phyloP scores from a whole-genome alignment of 2,888 invertebrate species.

The Heliconius erato region DNA sequence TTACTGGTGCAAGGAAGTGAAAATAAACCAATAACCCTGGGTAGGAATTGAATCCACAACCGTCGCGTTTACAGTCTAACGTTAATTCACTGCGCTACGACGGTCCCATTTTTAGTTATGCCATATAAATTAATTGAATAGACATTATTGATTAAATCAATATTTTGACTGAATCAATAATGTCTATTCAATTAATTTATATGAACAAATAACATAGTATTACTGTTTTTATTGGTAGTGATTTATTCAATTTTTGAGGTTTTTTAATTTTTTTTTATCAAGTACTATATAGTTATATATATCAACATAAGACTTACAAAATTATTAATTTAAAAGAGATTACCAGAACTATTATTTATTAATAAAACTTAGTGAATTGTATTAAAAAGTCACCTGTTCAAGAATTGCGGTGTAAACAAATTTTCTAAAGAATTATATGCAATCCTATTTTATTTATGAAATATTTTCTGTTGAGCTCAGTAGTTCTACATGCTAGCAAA shows the following conservation, averaged over 20 bases:
- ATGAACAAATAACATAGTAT: neutral
- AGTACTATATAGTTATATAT: neutral
- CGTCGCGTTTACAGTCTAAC: neutral
- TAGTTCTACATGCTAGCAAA: constrained; percentile 3
- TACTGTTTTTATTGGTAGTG: neutral
- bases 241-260: neutral
- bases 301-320: neutral
- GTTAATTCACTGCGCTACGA: neutral
- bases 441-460: neutral
- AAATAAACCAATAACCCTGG: neutral
- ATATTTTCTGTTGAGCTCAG: neutral
- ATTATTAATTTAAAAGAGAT: neutral
- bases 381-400: constrained; percentile 8
- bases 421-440: constrained; percentile 6
- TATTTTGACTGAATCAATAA: too few species aligned
- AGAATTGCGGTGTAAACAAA: neutral
- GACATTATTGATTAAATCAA: neutral
- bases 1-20: neutral
- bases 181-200: neutral
- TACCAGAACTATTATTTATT: constrained; percentile 7
- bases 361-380: constrained; percentile 12
- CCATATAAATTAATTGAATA: neutral
- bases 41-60: neutral
- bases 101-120: neutral
- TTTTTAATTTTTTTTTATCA: neutral